Evolutionary conservation across 2,888 invertebrate species (phyloP).

Genomic region (Ganaspis brasiliensis): DNA sequence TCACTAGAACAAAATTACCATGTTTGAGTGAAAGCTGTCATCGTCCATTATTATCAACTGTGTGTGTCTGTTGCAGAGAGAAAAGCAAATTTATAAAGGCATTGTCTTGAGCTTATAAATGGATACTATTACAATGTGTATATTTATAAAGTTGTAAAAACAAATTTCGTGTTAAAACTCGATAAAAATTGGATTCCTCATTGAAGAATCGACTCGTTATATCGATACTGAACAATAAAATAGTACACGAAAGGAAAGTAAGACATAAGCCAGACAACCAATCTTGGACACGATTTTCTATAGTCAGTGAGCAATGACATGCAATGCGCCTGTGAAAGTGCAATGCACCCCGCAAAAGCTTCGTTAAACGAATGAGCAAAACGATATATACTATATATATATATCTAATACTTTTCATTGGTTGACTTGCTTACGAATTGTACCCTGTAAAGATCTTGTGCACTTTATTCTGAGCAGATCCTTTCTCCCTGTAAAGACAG

Average conservation of each 20-base stretch:
- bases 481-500: slow-evolving; percentile 56
- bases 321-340: slow-evolving; percentile 53
- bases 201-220: slow-evolving; percentile 32
- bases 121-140: no score
- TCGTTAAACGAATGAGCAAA: slow-evolving; percentile 63
- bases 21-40: no score
- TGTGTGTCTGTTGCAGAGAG: no score
- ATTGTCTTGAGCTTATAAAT: no score
- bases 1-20: no score
- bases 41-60: no score
- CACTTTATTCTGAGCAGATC: slow-evolving; percentile 56
- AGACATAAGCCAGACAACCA: slow-evolving; percentile 66
- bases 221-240: slow-evolving; percentile 38
- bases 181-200: slow-evolving; percentile 33
- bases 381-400: no score
- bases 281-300: slow-evolving; percentile 63
- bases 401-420: slow-evolving; percentile 61
- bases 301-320: slow-evolving; percentile 67
- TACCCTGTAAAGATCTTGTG: slow-evolving; percentile 57
- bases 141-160: slow-evolving; percentile 37
- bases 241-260: slow-evolving; percentile 60
- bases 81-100: no score
- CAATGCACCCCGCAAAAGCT: slow-evolving; percentile 62
- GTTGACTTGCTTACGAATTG: slow-evolving; percentile 59
- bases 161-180: slow-evolving; percentile 30